phyloP scores from a whole-genome alignment of 2,113 vertebrate genomes.

The Rhodinocichla rosea region DNA sequence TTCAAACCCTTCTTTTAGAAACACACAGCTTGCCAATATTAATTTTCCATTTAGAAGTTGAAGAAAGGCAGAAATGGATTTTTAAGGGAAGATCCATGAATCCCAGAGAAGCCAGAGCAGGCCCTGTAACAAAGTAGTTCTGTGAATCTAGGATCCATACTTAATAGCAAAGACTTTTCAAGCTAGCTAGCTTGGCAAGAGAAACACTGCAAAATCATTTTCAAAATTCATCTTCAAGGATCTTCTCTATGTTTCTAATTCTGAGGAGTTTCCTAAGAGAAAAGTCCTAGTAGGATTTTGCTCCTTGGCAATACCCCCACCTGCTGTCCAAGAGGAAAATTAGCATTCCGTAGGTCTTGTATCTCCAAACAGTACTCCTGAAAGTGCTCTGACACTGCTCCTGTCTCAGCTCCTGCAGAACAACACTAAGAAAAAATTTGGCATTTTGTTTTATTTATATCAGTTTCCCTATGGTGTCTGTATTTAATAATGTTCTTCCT shows the following conservation, averaged over 20 bases:
- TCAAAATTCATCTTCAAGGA: background rate
- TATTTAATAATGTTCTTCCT: background rate
- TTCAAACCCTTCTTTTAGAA: slow-evolving; percentile 27
- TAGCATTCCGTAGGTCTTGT: background rate
- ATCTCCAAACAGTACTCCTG: background rate
- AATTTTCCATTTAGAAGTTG: background rate
- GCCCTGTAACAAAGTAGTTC: background rate
- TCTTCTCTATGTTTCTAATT: background rate
- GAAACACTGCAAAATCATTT: background rate
- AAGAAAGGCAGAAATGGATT: background rate
- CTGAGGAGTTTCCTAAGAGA: background rate
- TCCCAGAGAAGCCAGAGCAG: background rate
- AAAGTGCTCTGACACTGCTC: background rate
- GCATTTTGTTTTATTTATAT: background rate
- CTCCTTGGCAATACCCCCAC: slow-evolving; percentile 15
- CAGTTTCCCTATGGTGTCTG: background rate
- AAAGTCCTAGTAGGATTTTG: background rate
- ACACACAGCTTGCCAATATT: background rate
- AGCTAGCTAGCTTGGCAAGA: background rate
- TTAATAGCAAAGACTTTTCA: background rate
- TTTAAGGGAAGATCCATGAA: background rate
- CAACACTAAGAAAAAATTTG: background rate
- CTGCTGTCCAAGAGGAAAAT: slow-evolving; percentile 45
- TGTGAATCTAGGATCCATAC: background rate
- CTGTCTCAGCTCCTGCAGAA: background rate